Conservation (phyloP, 1,140 invertebrate species). For the Ridgeia piscesae region DNA sequence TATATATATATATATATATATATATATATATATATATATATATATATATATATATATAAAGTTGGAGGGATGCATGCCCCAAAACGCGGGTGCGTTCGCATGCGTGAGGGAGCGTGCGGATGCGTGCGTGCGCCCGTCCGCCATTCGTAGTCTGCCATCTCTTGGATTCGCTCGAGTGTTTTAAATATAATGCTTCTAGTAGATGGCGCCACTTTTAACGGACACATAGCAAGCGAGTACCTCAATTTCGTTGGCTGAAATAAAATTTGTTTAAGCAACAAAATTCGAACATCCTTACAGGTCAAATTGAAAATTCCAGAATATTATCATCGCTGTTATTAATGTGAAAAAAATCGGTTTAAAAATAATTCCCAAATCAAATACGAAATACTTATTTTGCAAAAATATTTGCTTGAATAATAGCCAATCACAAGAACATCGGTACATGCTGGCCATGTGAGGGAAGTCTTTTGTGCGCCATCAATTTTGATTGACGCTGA, state of each 20-base stretch:
- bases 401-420: background rate
- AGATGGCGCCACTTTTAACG: background rate
- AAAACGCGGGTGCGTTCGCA: too few relatives aligned
- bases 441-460: background rate
- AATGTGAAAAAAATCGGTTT: background rate
- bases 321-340: background rate
- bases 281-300: background rate
- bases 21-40: too few relatives aligned
- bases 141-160: too few relatives aligned
- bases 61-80: too few relatives aligned
- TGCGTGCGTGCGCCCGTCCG: too few relatives aligned
- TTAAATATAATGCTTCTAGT: background rate
- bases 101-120: too few relatives aligned
- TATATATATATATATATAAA: too few relatives aligned
- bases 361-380: background rate
- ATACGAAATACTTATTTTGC: background rate
- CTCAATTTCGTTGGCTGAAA: background rate
- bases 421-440: background rate
- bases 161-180: too few relatives aligned
- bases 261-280: background rate
- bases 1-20: too few relatives aligned
- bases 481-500: background rate
- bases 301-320: background rate
- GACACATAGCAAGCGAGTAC: background rate
- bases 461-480: conserved; percentile 2